A percentile compares a stretch with the other conserved stretches of the same genome.
phyloP scores from a whole-genome alignment of 2,888 invertebrate genomes.

The Allygus modestus region DNA sequence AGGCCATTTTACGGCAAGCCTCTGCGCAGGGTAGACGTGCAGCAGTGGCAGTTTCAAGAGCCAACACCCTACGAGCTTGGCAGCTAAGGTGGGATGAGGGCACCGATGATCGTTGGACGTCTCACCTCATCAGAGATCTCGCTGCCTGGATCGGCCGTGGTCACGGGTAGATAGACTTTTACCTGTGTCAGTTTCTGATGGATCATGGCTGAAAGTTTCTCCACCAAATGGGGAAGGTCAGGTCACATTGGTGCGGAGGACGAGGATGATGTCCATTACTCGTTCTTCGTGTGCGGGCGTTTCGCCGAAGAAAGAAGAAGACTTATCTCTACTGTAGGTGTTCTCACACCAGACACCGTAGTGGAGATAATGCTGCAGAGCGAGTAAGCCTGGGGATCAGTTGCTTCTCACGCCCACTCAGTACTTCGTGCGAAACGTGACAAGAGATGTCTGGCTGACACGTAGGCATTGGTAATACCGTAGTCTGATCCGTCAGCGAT shows the following conservation, averaged over 20 bases:
- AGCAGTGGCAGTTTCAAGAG: conserved; percentile 23
- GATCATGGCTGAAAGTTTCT: conserved; percentile 68
- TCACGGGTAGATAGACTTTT: conserved; percentile 67
- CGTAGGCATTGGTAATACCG: too few relatives aligned
- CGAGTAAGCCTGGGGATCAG: too few relatives aligned
- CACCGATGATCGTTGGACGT: conserved; percentile 67
- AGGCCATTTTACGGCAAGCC: conserved; percentile 27
- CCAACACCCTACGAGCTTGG: conserved; percentile 63
- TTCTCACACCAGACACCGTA: too few relatives aligned
- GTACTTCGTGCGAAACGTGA: too few relatives aligned
- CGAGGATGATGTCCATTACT: conserved; percentile 16
- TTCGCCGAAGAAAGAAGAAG: too few relatives aligned
- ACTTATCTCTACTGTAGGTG: too few relatives aligned
- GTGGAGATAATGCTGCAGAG: too few relatives aligned
- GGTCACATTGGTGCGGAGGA: conserved; percentile 38
- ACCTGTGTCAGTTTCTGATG: conserved; percentile 68
- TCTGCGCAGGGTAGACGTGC: conserved; percentile 24
- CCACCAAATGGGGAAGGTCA: conserved; percentile 56
- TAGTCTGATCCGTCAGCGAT: too few relatives aligned
- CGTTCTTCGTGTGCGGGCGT: too few relatives aligned
- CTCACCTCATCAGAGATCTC: conserved; percentile 62
- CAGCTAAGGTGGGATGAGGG: conserved; percentile 66
- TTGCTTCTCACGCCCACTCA: too few relatives aligned
- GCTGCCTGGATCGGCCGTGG: conserved; percentile 65
- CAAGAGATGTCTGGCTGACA: too few relatives aligned